Percentiles rank a stretch among this genome's conserved stretches.
Conservation (phyloP, 2,113 vertebrate species). For the Parus major region DNA sequence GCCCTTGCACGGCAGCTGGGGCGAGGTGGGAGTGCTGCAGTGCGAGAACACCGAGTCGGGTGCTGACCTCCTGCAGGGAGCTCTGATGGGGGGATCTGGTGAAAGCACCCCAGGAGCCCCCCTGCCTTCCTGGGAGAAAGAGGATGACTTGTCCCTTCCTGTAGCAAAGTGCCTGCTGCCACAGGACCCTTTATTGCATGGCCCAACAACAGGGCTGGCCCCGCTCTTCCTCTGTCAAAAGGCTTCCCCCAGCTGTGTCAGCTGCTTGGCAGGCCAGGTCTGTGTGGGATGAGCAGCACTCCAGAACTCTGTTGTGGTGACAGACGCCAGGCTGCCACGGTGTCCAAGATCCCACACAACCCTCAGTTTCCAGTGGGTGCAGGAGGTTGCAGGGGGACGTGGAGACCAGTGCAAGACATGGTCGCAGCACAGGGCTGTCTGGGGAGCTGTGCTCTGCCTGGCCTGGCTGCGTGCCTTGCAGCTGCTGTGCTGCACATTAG, state of each 20-base stretch:
- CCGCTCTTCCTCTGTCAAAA: background rate
- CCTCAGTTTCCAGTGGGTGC: background rate
- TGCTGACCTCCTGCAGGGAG: background rate
- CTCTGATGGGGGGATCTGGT: background rate
- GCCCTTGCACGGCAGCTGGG: rapidly evolving
- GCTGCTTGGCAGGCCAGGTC: background rate
- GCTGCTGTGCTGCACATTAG: background rate
- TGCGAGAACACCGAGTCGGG: rapidly evolving
- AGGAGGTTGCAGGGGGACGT: rapidly evolving
- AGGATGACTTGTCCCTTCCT: background rate
- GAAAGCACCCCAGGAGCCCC: background rate
- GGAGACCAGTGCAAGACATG: background rate
- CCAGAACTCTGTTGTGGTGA: background rate
- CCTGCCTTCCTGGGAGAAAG: background rate
- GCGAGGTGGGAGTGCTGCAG: background rate
- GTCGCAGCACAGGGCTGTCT: rapidly evolving
- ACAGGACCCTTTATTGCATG: background rate
- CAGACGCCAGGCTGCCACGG: background rate
- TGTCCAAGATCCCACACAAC: background rate
- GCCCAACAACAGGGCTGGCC: background rate
- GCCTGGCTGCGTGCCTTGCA: background rate
- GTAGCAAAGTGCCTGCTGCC: background rate
- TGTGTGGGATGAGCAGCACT: background rate
- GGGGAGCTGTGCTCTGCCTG: background rate
- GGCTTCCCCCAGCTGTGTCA: background rate